phyloP scores from a whole-genome alignment of 2,797 vertebrate genomes.

The Rallus crepitans region DNA sequence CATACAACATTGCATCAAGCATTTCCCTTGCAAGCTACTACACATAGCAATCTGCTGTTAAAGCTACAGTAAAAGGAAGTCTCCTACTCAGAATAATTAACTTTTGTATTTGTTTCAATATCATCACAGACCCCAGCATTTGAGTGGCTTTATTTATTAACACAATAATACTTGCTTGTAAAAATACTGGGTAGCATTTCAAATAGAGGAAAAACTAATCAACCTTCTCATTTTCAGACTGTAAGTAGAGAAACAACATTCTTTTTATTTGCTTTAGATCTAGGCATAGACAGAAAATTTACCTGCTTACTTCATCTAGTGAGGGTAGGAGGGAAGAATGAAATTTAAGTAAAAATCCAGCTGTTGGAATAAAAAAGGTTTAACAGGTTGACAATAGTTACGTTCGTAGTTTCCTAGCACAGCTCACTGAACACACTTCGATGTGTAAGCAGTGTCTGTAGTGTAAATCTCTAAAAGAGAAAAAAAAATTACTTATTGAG shows the following conservation, averaged over 20 bases:
- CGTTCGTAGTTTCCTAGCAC: neutral
- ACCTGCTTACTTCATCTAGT: neutral
- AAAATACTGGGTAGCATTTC: neutral
- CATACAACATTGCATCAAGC: neutral
- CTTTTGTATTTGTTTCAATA: neutral
- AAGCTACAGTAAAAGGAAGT: neutral
- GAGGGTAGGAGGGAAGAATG: neutral
- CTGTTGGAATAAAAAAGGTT: neutral
- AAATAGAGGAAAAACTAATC: neutral
- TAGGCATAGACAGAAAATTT: neutral
- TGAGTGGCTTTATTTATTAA: neutral
- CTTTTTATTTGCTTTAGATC: neutral
- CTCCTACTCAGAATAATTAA: neutral
- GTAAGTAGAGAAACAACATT: neutral
- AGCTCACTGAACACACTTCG: neutral
- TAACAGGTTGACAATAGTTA: neutral
- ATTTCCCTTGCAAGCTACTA: neutral
- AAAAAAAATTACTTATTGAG: neutral
- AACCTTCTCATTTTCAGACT: neutral
- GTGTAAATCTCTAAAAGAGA: neutral
- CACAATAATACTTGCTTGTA: neutral
- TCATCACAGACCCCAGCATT: neutral
- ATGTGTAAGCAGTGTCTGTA: neutral
- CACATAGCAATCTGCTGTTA: neutral
- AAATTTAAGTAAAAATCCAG: neutral